These are phyloP conservation scores for Bellardia pandia DNA, from an alignment of 2,888 invertebrate species.

Conservation along the genomic window DNA sequence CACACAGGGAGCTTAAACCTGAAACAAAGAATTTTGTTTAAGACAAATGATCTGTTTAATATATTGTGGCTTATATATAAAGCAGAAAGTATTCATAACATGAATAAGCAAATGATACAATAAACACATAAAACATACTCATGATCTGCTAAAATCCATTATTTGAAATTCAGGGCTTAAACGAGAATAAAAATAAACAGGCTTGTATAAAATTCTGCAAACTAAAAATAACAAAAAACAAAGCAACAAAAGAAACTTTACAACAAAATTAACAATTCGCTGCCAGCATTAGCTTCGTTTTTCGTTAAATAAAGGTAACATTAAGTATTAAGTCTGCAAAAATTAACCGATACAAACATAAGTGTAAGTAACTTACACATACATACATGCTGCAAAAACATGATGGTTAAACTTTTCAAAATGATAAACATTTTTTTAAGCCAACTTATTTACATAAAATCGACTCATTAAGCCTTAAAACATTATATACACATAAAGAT, in stretches of 20 bases:
- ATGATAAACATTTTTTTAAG: constrained; percentile 58
- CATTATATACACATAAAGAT: constrained; percentile 53
- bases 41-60: constrained; percentile 65
- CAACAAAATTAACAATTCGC: constrained; percentile 24
- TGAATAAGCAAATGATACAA: constrained; percentile 38
- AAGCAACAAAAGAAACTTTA: neutral
- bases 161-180: constrained; percentile 28
- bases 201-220: constrained; percentile 11
- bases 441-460: constrained; percentile 69
- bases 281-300: constrained; percentile 44
- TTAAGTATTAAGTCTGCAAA: constrained; percentile 48
- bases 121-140: neutral
- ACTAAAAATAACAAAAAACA: neutral
- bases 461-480: constrained; percentile 67
- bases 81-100: constrained; percentile 5
- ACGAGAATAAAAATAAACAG: neutral
- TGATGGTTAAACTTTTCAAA: constrained; percentile 62
- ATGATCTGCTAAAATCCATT: constrained; percentile 36
- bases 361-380: neutral
- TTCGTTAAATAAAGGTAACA: constrained; percentile 52
- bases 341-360: neutral
- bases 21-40: constrained; percentile 33
- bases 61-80: constrained; percentile 52
- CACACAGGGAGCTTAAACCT: constrained; percentile 12
- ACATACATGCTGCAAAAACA: constrained; percentile 16